Conservation (phyloP, 2,888 invertebrate species). For the Nemotelus pantherinus region DNA sequence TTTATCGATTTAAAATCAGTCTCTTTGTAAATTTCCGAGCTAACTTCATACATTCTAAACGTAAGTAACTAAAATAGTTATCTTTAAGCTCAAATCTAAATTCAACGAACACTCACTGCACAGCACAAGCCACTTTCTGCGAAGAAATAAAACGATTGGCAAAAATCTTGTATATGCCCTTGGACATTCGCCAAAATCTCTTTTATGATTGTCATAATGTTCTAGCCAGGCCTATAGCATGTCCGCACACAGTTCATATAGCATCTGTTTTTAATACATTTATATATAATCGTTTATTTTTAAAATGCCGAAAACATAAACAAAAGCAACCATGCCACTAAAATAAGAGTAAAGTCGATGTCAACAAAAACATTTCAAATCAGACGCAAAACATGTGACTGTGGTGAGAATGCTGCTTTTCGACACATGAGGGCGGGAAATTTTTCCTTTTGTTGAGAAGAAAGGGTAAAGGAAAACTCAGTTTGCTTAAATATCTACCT, state of each 20-base stretch:
- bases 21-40: conserved; percentile 80
- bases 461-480: too few species aligned
- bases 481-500: too few species aligned
- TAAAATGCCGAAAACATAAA: too few species aligned
- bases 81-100: background rate
- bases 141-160: too few species aligned
- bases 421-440: too few species aligned
- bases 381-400: background rate
- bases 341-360: background rate
- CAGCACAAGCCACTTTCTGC: too few species aligned
- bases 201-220: background rate
- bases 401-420: too few species aligned
- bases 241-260: too few species aligned
- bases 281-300: too few species aligned
- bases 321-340: too few species aligned
- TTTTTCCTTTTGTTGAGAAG: too few species aligned
- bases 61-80: background rate
- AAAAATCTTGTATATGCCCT: background rate
- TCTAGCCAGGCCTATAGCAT: background rate
- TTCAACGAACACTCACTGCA: background rate
- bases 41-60: conserved; percentile 68
- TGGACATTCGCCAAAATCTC: conserved; percentile 1
- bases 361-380: background rate
- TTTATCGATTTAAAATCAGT: conserved; percentile 70
- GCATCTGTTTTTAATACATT: too few species aligned